Evolutionary conservation across 1,140 invertebrate species (phyloP).

Genomic region (Ceratina calcarata): DNA sequence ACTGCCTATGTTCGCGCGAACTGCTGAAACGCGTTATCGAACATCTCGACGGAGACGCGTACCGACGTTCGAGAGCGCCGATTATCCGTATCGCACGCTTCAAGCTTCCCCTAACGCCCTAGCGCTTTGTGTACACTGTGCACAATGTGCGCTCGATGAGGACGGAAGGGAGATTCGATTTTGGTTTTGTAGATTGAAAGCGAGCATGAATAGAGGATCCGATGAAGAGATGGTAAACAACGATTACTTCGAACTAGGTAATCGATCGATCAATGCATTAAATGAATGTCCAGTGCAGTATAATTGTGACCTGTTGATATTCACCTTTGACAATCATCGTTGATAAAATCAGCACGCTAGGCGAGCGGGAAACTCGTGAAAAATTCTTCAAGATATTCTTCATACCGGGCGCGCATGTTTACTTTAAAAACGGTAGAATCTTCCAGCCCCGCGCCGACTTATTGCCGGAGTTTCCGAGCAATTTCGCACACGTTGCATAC

Average conservation of each 20-base stretch:
- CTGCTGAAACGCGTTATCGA: constrained; percentile 44
- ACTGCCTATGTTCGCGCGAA: constrained; percentile 30
- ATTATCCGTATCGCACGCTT: not conserved
- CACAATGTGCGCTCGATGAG: not conserved
- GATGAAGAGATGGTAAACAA: too few species aligned
- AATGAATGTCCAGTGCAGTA: too few species aligned
- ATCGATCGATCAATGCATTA: too few species aligned
- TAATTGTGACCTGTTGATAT: too few species aligned
- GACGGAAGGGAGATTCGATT: not conserved
- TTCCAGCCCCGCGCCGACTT: constrained; percentile 30
- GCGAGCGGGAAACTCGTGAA: too few species aligned
- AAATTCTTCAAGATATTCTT: not conserved
- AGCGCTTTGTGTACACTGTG: constrained; percentile 1
- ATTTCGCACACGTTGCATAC: constrained; percentile 47
- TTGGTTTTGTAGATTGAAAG: too few species aligned
- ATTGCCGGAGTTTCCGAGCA: constrained; percentile 47
- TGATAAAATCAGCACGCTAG: too few species aligned
- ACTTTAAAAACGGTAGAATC: constrained; percentile 12
- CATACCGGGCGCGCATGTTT: not conserved
- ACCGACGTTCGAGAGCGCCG: constrained; percentile 13
- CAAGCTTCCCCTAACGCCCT: not conserved
- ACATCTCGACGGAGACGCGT: constrained; percentile 33
- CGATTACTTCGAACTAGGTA: not conserved
- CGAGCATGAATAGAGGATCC: too few species aligned
- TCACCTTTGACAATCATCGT: too few species aligned